Evolutionary conservation across 2,888 invertebrate species (phyloP).

Genomic region (Nomada fabriciana): DNA sequence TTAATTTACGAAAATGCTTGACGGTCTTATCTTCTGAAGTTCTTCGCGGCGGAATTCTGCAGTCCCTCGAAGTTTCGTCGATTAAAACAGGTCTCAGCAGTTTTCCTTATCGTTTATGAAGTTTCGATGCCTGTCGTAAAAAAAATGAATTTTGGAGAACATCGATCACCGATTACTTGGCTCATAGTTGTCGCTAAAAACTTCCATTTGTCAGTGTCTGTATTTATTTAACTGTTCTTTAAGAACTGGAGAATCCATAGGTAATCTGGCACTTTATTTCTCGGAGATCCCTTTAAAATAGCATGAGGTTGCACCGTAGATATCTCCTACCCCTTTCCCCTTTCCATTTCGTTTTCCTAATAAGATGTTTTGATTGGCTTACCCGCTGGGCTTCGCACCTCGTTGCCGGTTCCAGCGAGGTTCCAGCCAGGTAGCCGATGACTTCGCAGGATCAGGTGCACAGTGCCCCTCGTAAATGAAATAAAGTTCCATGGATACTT

Average conservation of each 20-base stretch:
- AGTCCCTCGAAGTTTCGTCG: slow-evolving; percentile 64
- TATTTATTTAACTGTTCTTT: not conserved
- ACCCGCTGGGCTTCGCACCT: slow-evolving; percentile 75
- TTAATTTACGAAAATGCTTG: slow-evolving; percentile 68
- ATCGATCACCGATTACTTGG: slow-evolving; percentile 21
- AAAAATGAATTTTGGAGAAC: slow-evolving; percentile 24
- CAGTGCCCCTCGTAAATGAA: slow-evolving; percentile 50
- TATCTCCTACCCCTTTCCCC: slow-evolving; percentile 46
- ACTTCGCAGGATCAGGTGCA: slow-evolving; percentile 68
- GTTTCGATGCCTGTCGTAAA: slow-evolving; percentile 20
- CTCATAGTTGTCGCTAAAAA: slow-evolving; percentile 4
- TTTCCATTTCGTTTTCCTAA: slow-evolving; percentile 63
- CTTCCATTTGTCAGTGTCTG: not conserved
- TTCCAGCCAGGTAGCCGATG: slow-evolving; percentile 79
- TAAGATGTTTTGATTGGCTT: slow-evolving; percentile 77
- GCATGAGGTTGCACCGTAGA: slow-evolving; percentile 51
- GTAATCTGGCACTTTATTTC: slow-evolving; percentile 39
- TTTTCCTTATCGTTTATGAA: slow-evolving; percentile 58
- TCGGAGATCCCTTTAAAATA: slow-evolving; percentile 47
- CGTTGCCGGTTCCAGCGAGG: slow-evolving; percentile 63
- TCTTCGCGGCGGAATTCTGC: slow-evolving; percentile 44
- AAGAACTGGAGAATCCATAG: not conserved
- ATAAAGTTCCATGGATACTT: slow-evolving; percentile 28
- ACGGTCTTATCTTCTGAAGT: slow-evolving; percentile 64
- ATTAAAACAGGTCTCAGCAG: slow-evolving; percentile 69